Base-by-base conservation (phyloP, 2,888 invertebrate genomes). In the Plagiodera versicolora region DNA sequence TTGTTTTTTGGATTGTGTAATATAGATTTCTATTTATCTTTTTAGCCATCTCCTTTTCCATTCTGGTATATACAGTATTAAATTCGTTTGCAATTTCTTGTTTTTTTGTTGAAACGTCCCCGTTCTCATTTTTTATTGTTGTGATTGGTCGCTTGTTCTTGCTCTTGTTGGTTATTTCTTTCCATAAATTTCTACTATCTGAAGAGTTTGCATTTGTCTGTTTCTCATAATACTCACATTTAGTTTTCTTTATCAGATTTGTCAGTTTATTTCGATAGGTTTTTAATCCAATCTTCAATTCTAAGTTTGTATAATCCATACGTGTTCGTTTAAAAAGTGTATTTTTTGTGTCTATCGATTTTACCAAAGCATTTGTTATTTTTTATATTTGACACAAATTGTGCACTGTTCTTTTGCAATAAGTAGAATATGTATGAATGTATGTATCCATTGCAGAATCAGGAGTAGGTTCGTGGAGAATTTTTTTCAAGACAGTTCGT, bases 401-500 rank as follows among this genome's bases (percentile, higher is more conserved):
- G 28, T 24, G 11, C 49, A 49, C 28, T 28, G 10, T 24, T 24
- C 28, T 49, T 24, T 49, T 20, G 49, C 10, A 49, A 2, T 49
- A 2, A 49, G 20, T 20, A 49, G 11, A 28, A 14, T 28, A 20
- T 49, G 11, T 28, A 49, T 49, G 2, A 49, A 49, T 49, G 49
- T 49, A 49, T 49, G 49, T 49, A 49, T 49, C 28, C 49, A 14
- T 24, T 49, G 49, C 49, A 10, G 10, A 28, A 49, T 49, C 49
- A 14, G 28, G 49, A 24, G 11, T 28, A 14, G 14, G 10, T 9
- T 11, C 19, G 1, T 24, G 20, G 49, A 49, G 19, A 49, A 49
- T 19, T 11, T 47, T 19, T 9, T n/a, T 19, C 47, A 47, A 39
- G 39, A 16, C 39, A 39, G 16, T 16, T 39, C n/a, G 46, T 17